Base-by-base conservation (phyloP, 2,888 invertebrate species). In the Ceriagrion tenellum region DNA sequence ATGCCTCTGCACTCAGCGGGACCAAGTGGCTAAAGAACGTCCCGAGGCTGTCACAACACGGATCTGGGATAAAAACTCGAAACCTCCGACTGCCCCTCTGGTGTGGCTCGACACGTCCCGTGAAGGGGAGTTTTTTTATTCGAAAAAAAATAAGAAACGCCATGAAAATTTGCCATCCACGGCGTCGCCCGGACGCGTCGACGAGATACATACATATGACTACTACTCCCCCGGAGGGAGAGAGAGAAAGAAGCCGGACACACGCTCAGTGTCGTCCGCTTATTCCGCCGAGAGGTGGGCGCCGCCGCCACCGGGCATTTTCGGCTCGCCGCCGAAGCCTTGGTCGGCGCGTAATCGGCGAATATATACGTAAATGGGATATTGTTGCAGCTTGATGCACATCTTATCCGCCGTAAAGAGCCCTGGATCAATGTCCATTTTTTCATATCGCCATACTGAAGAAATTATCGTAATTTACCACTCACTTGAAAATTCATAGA, bases 21-120 rank as follows among this genome's bases (percentile, higher is more conserved):
- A 35, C 81, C 81, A 16, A 69, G 69, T 8, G 69, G 2, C 12
- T 69, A 69, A 69, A 26, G 35, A 6, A 8, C 35, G 35, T 81
- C 35, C 26, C 26, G 81, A 81, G 16, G 35, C 16, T 35, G 35
- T 35, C 81, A 26, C 2, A 81, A 81, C 81, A 35, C 81, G 81
- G 81, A 81, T 81, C 81, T 81, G 81, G 81, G 30, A 81, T 81
- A 69, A 81, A 16, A 81, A 35, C 81, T 35, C 35, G 81, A 69
- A 69, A 69, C n/a, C 69, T 2, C 59, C 12, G 16, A 10, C 59
- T 16, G 2, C 69, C n/a, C 69, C 81, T 2, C 26, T n/a, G 69
- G 69, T 10, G 35, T 18, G 16, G 12, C 30, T 26, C 81, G 35
- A 81, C 81, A 81, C 81, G 81, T 35, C 30, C 13, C n/a, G 10